These are phyloP conservation scores for Lagodon rhomboides DNA, from an alignment of 2,797 vertebrate species.

Conservation along the genomic window DNA sequence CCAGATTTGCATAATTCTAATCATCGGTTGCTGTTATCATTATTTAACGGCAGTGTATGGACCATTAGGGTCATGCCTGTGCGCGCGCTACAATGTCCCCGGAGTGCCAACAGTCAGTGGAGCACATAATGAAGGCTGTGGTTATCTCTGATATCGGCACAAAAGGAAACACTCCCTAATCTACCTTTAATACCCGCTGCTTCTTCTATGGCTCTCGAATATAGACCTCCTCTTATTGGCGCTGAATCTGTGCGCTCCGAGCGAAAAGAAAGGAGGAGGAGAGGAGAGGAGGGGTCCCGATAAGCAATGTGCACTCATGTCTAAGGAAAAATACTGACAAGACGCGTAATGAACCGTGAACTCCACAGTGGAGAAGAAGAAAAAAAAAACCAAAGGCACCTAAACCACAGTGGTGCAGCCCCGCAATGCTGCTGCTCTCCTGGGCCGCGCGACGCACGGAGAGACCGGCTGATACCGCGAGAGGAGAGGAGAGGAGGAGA, in stretches of 20 bases:
- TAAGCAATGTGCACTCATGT: slow-evolving; percentile 95
- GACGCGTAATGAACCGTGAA: slow-evolving; percentile 95
- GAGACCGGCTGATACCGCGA: slow-evolving; percentile 63
- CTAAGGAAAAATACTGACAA: slow-evolving; percentile 95
- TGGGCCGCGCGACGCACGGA: slow-evolving; percentile 66
- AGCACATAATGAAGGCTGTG: slow-evolving; percentile 82
- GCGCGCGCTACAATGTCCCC: slow-evolving; percentile 77
- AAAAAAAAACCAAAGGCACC: slow-evolving; percentile 79
- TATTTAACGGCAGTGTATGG: slow-evolving; percentile 80
- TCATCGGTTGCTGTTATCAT: slow-evolving; percentile 78
- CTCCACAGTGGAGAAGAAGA: slow-evolving; percentile 74
- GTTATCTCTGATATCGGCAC: slow-evolving; percentile 81
- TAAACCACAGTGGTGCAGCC: slow-evolving; percentile 85
- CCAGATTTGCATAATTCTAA: slow-evolving; percentile 83
- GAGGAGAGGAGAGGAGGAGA: slow-evolving; percentile 13
- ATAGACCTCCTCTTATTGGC: slow-evolving; percentile 56
- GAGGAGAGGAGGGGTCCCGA: slow-evolving; percentile 75
- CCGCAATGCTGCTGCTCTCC: slow-evolving; percentile 70
- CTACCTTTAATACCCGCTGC: slow-evolving; percentile 77
- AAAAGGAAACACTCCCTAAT: slow-evolving; percentile 82
- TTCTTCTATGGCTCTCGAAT: slow-evolving; percentile 52
- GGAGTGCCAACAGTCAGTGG: slow-evolving; percentile 79
- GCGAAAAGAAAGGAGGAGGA: slow-evolving; percentile 57
- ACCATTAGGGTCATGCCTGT: slow-evolving; percentile 82
- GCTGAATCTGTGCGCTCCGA: slow-evolving; percentile 65